Conservation (phyloP, 2,888 invertebrate species). For the Tetrapedia diversipes region DNA sequence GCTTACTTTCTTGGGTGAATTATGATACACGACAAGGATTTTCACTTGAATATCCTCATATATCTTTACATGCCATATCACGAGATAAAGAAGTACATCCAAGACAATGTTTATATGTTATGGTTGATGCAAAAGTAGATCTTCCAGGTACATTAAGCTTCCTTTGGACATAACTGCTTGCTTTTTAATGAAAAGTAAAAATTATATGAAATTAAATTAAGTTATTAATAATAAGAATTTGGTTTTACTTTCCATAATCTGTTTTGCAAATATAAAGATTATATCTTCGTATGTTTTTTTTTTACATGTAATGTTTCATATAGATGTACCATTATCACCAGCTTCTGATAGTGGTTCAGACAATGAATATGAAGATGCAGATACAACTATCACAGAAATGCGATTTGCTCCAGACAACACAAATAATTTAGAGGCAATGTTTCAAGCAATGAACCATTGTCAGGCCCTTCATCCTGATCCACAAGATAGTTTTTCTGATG, state of each 20-base stretch:
- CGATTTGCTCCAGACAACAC: conserved; percentile 88
- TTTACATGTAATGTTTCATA: conserved; percentile 27
- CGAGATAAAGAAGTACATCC: conserved; percentile 87
- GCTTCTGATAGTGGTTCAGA: conserved; percentile 70
- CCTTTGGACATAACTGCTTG: conserved; percentile 24
- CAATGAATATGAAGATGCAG: conserved; percentile 84
- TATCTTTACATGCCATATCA: conserved; percentile 90
- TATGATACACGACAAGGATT: conserved; percentile 86
- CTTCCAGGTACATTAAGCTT: conserved; percentile 82
- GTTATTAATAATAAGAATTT: conserved; percentile 2
- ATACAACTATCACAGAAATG: conserved; percentile 87
- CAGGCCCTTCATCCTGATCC: conserved; percentile 93
- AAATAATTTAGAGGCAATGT: conserved; percentile 87
- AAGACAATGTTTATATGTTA: conserved; percentile 88
- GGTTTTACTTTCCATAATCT: conserved; percentile 10
- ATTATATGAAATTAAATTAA: conserved; percentile 18
- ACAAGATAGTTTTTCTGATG: conserved; percentile 85
- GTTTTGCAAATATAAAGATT: not conserved
- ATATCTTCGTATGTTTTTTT: not conserved
- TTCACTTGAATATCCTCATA: conserved; percentile 88
- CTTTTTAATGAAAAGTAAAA: conserved; percentile 1
- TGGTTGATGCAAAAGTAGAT: conserved; percentile 88
- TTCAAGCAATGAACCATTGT: conserved; percentile 89
- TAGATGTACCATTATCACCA: conserved; percentile 70
- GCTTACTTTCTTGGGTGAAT: conserved; percentile 86